Evolutionary conservation across 2,113 vertebrate species (phyloP).

Genomic region (Tragelaphus strepsiceros): DNA sequence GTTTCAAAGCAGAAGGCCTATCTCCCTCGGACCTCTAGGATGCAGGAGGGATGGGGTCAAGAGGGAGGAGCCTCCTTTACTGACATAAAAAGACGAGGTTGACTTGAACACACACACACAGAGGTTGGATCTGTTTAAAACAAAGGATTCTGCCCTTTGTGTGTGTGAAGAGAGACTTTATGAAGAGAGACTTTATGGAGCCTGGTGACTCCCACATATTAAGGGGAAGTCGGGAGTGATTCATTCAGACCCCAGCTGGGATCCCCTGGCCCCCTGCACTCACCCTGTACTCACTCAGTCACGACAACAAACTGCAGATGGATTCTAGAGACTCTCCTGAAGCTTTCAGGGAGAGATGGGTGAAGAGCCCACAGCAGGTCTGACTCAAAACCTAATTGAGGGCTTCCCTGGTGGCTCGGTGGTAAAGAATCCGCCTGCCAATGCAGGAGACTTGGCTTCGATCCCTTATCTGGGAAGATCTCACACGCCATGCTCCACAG

Average conservation of each 20-base stretch:
- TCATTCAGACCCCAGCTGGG: not conserved
- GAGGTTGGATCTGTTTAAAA: not conserved
- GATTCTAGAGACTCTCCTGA: not conserved
- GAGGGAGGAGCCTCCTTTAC: not conserved
- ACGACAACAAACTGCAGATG: not conserved
- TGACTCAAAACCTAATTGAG: not conserved
- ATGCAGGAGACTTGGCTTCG: not conserved
- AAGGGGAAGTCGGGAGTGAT: not conserved
- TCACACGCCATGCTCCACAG: not conserved
- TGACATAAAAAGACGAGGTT: not conserved
- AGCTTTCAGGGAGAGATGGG: not conserved
- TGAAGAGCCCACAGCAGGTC: not conserved
- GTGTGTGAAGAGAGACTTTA: not conserved
- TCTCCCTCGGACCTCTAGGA: not conserved
- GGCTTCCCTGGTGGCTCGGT: not conserved
- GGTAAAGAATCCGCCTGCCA: not conserved
- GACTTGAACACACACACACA: not conserved
- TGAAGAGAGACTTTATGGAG: not conserved
- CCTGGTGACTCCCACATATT: rapidly evolving
- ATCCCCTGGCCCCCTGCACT: not conserved
- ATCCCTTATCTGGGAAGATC: not conserved
- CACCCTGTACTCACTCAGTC: not conserved
- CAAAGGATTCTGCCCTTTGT: not conserved
- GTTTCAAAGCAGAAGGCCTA: not conserved
- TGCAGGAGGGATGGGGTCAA: rapidly evolving